Base-by-base conservation (phyloP, 2,113 vertebrate species). In the Gambusia holbrooki region DNA sequence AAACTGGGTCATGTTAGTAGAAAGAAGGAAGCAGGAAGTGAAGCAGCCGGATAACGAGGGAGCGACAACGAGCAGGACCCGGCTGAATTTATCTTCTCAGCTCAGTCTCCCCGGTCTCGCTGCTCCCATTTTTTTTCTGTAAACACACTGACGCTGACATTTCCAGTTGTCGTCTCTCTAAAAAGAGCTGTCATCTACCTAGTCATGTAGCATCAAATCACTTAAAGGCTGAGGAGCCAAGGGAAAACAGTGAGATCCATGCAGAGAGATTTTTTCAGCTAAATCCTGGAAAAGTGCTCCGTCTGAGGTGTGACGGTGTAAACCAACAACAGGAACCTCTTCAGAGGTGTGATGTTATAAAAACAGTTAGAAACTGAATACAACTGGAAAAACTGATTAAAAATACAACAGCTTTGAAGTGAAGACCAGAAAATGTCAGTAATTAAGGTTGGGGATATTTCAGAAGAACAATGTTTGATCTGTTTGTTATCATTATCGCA, bases 1-100 rank as follows among this genome's bases (percentile, higher is more conserved):
- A 92, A 93, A 92, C 76, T 92, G 67, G 90, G 90, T 92, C 90
- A 91, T 1, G 67, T 66, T 40, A 37, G 0, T 75, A 42, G 66
- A 1, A 51, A 15, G 62, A 27, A 40, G 27, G 62, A 33, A 60
- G 29, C 45, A 33, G 29, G 22, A 37, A 33, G 17, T 29, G 54
- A 37, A 72, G 33, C 29, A 10, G 40, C 0, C 3, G 28, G 27
- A 62, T 14, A 12, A 71, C 35, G 37, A 22, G 73, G 65, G 32
- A 48, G 58, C 71, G 74, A 37, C 33, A 63, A 62, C 61, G 54
- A 66, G 45, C 12, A n/a, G 45, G 61, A 58, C 37, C 17, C 2
- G 1, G 45, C 69, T 15, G 76, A 63, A 27, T 58, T 42, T 0
- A 25, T 33, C 71, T 77, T 60, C 45, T 61, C 71, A 28, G 30